Percentiles rank a stretch among this genome's conserved stretches.
Conservation (phyloP, 1,140 invertebrate species). For the Fopius arisanus region DNA sequence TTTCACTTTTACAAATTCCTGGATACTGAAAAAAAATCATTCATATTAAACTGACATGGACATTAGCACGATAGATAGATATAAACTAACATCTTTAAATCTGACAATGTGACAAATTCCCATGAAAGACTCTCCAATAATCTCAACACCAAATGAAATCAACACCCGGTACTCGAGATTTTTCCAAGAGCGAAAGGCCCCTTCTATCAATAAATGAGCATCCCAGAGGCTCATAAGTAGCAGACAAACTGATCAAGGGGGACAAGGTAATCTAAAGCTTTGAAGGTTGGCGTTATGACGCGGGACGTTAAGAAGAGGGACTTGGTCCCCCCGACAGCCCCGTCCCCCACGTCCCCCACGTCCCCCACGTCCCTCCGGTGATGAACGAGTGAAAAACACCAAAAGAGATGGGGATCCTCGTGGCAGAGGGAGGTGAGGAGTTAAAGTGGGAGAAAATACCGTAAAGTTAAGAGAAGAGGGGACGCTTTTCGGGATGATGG, state of each 20-base stretch:
- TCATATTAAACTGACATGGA: no score
- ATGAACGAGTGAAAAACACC: conserved; percentile 4
- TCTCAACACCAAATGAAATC: no score
- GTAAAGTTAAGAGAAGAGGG: conserved; percentile 16
- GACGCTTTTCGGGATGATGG: conserved; percentile 6
- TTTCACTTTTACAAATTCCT: no score
- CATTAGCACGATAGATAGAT: no score
- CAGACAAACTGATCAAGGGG: background rate
- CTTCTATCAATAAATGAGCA: conserved; percentile 18
- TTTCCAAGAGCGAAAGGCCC: no score
- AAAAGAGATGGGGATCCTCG: background rate
- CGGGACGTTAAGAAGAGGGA: conserved; percentile 34
- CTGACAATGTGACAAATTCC: no score
- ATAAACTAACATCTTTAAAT: no score
- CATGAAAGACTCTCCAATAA: no score
- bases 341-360: background rate
- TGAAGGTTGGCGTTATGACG: conserved; percentile 38
- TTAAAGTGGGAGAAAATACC: conserved; percentile 35
- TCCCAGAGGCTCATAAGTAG: conserved; percentile 34
- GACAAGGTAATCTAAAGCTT: conserved; percentile 3
- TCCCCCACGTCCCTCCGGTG: no score
- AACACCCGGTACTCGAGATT: no score
- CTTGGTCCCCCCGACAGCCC: background rate
- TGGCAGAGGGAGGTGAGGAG: conserved; percentile 28
- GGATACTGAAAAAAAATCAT: no score